Percentiles rank a stretch among this genome's conserved stretches.
These are phyloP conservation scores for Stomatorhinus ivindoensis DNA, from an alignment of 2,113 vertebrate genomes.

Conservation along the genomic window DNA sequence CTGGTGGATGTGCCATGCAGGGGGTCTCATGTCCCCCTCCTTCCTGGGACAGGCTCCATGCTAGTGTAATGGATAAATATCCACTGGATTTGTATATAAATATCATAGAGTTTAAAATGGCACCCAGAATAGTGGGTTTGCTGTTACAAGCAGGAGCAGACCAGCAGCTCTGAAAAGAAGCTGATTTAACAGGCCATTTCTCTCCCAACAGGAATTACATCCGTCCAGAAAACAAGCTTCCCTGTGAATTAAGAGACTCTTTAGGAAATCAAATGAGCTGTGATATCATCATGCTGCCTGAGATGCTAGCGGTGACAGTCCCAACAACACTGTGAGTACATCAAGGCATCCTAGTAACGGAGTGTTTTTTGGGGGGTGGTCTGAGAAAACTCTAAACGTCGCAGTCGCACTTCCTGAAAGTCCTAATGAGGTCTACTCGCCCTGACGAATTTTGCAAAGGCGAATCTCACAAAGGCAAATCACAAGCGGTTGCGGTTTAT, in stretches of 20 bases:
- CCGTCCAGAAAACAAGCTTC: not conserved
- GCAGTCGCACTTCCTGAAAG: not conserved
- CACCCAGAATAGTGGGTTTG: not conserved
- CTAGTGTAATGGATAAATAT: not conserved
- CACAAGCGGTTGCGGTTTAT: not conserved
- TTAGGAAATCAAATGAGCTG: not conserved
- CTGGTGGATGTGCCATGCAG: not conserved
- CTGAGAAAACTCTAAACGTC: not conserved
- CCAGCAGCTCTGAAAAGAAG: not conserved
- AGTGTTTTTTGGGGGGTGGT: not conserved
- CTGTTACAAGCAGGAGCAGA: not conserved
- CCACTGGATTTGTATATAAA: not conserved
- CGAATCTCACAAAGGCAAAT: conserved; percentile 3
- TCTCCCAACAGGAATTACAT: not conserved
- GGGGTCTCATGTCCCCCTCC: not conserved
- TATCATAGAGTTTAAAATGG: not conserved
- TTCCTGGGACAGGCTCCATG: not conserved
- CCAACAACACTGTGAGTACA: too few relatives aligned
- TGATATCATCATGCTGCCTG: not conserved
- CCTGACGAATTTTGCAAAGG: not conserved
- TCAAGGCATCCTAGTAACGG: not conserved
- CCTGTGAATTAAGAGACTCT: conserved; percentile 2
- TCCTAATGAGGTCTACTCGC: not conserved
- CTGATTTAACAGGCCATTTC: not conserved
- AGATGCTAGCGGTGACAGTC: not conserved